Conservation (phyloP, 2,888 invertebrate genomes). For the Amblyjoppa proteus region DNA sequence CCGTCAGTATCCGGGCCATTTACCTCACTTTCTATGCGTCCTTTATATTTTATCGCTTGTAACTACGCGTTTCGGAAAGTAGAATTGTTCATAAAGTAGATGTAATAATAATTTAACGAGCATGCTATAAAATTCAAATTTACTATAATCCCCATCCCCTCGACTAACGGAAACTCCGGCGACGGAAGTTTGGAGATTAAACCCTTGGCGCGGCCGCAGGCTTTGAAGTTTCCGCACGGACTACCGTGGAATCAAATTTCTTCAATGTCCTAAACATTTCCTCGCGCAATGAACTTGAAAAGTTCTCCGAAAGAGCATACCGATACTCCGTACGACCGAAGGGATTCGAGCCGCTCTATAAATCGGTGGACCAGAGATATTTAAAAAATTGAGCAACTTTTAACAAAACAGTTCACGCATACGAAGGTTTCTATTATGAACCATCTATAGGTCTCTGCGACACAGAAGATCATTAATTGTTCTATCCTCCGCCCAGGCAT, state of each 20-base stretch:
- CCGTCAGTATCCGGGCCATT: too few species aligned
- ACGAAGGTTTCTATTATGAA: too few species aligned
- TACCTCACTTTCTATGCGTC: not conserved
- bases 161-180: conserved; percentile 20
- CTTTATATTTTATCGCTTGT: not conserved
- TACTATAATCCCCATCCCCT: conserved; percentile 27
- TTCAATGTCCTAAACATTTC: not conserved
- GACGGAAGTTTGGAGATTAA: conserved; percentile 52
- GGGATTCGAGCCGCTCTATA: not conserved
- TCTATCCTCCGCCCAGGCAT: not conserved
- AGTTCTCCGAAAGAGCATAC: not conserved
- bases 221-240: conserved; percentile 31
- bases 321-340: not conserved
- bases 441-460: too few species aligned
- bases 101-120: conserved; percentile 31
- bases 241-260: conserved; percentile 8
- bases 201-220: conserved; percentile 2
- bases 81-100: conserved; percentile 1
- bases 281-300: not conserved
- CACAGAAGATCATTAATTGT: not conserved
- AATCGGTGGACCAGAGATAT: not conserved
- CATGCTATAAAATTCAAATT: conserved; percentile 51
- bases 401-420: too few species aligned
- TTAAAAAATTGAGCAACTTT: not conserved
- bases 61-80: conserved; percentile 7